Conservation (phyloP, 2,113 vertebrate species). For the Poeciliopsis occidentalis region DNA sequence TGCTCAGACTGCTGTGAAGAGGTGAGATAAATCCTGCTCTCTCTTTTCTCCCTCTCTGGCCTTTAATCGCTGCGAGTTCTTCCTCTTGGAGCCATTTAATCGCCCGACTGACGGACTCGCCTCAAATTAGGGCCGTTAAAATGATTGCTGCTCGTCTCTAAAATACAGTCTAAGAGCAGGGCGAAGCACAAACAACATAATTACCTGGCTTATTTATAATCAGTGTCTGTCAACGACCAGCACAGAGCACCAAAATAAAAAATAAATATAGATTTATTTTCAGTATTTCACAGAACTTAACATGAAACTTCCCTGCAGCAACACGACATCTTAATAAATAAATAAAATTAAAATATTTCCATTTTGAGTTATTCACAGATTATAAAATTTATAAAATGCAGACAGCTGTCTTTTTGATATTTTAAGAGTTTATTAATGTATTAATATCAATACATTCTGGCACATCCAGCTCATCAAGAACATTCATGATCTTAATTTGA, state of each 20-base stretch:
- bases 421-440: no score
- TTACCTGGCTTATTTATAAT: constrained; percentile 15
- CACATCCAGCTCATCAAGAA: no score
- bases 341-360: no score
- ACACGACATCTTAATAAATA: no score
- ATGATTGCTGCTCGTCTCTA: constrained; percentile 9
- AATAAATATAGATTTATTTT: not conserved
- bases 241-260: constrained; percentile 3
- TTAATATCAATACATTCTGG: no score
- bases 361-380: no score
- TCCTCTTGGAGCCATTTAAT: constrained; percentile 22
- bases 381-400: no score
- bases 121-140: constrained; percentile 31
- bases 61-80: constrained; percentile 1
- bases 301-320: no score
- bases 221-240: not conserved
- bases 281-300: no score
- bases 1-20: not conserved
- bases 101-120: constrained; percentile 18
- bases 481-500: no score
- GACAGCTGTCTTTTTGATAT: no score
- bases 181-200: constrained; percentile 22
- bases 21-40: not conserved
- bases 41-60: not conserved
- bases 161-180: not conserved